Evolutionary conservation across 2,888 invertebrate species (phyloP).

Genomic region (Rotaria socialis): DNA sequence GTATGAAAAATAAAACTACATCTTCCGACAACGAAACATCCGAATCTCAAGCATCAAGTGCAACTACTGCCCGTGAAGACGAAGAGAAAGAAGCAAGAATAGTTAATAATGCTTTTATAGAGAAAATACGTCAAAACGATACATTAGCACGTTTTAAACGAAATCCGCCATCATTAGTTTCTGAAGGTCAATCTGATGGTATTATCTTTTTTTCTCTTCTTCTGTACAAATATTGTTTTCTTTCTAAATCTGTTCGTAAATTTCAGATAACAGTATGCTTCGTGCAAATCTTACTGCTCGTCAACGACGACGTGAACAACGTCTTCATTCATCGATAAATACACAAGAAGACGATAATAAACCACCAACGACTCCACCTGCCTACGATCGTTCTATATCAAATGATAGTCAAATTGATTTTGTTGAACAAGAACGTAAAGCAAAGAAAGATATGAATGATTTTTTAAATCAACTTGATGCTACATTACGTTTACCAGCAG

Average conservation of each 20-base stretch:
- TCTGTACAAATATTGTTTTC: not conserved
- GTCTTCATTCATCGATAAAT: not conserved
- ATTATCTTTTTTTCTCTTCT: not conserved
- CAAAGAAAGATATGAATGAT: not conserved
- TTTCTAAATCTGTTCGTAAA: not conserved
- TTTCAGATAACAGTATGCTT: not conserved
- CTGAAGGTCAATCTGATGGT: not conserved
- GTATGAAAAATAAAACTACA: not conserved
- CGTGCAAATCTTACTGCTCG: not conserved
- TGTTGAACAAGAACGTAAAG: slow-evolving; percentile 22
- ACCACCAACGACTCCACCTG: not conserved
- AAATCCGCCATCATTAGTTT: not conserved
- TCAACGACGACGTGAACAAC: slow-evolving; percentile 2
- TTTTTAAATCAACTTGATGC: not conserved
- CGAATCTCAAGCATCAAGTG: not conserved
- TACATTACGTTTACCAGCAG: not conserved
- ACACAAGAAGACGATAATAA: not conserved
- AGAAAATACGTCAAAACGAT: slow-evolving; percentile 7
- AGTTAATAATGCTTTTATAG: not conserved
- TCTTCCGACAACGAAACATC: not conserved
- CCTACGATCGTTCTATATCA: not conserved
- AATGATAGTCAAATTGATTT: not conserved
- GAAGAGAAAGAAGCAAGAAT: not conserved
- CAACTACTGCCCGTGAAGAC: not conserved
- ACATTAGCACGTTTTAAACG: not conserved